Evolutionary conservation across 2,888 invertebrate genomes (phyloP), one percentile per base, ranked within the genome.

Genomic region (Lomographa bimaculata): DNA sequence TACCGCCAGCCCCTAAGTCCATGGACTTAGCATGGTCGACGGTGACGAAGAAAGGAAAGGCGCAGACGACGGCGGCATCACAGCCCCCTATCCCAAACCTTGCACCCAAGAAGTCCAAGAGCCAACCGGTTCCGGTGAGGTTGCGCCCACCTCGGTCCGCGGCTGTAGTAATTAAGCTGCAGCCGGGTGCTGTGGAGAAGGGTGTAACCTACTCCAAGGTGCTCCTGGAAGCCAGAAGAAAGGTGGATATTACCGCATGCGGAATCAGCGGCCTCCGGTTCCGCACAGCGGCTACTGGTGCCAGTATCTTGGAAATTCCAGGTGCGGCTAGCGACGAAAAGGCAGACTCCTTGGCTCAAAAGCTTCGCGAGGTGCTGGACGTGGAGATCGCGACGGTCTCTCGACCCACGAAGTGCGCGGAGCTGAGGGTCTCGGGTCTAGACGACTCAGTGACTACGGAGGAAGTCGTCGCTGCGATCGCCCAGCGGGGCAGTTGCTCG

Each of bases 391-490:
- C 37, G 0, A 12, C 14, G 4, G 29, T 52, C 0, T 17, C 46
- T 5, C 35, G 49, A 9, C 49, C 52, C 0, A 11, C 7, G 0
- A 52, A 49, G 5, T 27, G 17, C 5, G 39, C 36, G 0, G 51
- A 50, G 0, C 3, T 59, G 3, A 38, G 44, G 0, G 7, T 57
- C 0, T 33, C 42, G 0, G 55, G 47, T 0, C 23, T 57, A 7
- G 55, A 53, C n/a, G 52, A 54, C 26, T 48, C 59, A 0, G 32
- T 39, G 0, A 33, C 33, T 0, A 7, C n/a, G 0, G 36, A 34
- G 0, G 49, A 47, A 4, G 33, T 55, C 0, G 26, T 14, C 0
- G 20, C 7, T 1, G 53, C 52, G 0, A 18, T 57, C 0, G 28
- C 53, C 0, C 8, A 14, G 1, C 25, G 5, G 0, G 53, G 47